These are phyloP conservation scores for Drosophila jambulina DNA, from an alignment of 1,140 invertebrate species.

Conservation along the genomic window DNA sequence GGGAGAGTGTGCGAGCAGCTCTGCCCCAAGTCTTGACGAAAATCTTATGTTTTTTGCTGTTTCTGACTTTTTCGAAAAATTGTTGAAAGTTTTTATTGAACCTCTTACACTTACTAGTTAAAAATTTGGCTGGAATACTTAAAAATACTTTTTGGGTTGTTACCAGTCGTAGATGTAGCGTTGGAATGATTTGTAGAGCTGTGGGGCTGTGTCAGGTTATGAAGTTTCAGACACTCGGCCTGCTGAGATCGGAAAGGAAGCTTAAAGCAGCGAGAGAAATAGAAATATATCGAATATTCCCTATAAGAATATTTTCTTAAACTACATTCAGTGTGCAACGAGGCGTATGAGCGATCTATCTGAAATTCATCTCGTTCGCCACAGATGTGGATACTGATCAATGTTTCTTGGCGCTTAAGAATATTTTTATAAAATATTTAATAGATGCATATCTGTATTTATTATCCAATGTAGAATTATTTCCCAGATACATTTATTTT, in stretches of 20 bases:
- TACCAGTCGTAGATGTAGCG: background rate
- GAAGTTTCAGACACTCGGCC: background rate
- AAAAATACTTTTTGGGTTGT: constrained; percentile 3
- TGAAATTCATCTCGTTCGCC: background rate
- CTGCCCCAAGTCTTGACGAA: no score
- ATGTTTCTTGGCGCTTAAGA: background rate
- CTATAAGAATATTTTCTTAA: background rate
- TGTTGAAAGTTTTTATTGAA: background rate
- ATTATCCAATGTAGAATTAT: background rate
- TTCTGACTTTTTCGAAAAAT: background rate
- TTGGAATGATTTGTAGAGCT: background rate
- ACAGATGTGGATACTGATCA: constrained; percentile 8
- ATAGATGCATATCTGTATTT: background rate
- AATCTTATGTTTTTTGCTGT: no score
- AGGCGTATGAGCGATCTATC: constrained; percentile 20
- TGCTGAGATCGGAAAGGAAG: background rate
- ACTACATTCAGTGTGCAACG: constrained; percentile 2
- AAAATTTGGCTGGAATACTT: background rate
- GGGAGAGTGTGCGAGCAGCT: background rate
- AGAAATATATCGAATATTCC: background rate
- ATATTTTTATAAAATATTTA: background rate
- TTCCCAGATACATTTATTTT: background rate
- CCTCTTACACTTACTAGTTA: background rate
- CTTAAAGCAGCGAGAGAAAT: background rate
- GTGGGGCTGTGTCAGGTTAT: background rate